Base-by-base conservation (phyloP, 2,797 vertebrate species). In the Prunella strophiata region DNA sequence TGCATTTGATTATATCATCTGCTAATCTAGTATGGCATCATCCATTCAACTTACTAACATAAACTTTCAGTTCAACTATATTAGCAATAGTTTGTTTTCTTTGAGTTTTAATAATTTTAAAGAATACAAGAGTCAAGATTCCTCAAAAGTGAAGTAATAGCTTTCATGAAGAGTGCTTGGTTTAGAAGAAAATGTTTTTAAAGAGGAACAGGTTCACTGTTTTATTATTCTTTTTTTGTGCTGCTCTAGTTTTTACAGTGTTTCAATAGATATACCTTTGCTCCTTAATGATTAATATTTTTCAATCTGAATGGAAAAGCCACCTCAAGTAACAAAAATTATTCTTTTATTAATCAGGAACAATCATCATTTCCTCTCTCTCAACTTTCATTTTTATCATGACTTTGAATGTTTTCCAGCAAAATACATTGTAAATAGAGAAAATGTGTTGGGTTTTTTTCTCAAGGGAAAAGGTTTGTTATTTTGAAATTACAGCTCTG, bases 401-500 rank as follows among this genome's bases (percentile, higher is more conserved):
- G 76, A 95, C 95, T 97, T 91, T 83, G 71, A 97, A 88, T 94
- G 62, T 92, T 96, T 95, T 84, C 93, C 19, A 54, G 70, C 83
- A 91, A 96, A 96, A 76, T 89, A 96, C 67, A 59, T 65, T 93
- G 92, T 84, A 89, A 92, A 93, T 71, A 96, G 42, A 88, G 71
- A 97, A 96, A 95, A 93, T 89, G 72, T 85, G 87, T 79, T 36
- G 10, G 50, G 6, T 14, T 48, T 67, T 88, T 65, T 54, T 4
- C 54, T 82, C 75, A 51, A 61, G 77, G 93, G 95, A 94, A 97
- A 97, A 94, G 91, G 57, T 95, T 96, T 97, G 90, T 96, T 98
- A 97, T 97, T 98, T 97, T 97, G 97, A 97, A 98, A 98, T 97
- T 96, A 97, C 93, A 97, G 96, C 96, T 97, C 92, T 96, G 96